phyloP scores from a whole-genome alignment of 2,113 vertebrate species.

The Spilogale gracilis region DNA sequence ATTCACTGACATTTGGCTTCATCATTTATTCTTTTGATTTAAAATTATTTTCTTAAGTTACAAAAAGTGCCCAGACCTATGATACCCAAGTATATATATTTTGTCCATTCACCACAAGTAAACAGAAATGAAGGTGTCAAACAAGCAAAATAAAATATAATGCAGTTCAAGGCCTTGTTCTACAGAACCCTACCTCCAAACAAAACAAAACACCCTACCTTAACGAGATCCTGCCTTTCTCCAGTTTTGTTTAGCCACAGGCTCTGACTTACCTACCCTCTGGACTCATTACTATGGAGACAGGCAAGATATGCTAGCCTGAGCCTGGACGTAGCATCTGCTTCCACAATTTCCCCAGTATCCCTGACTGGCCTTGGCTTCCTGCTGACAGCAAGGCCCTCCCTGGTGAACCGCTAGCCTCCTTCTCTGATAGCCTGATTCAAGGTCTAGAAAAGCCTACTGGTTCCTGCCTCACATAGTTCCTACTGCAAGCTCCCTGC shows the following conservation, averaged over 20 bases:
- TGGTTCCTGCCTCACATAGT: neutral
- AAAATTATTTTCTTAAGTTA: conserved; percentile 1
- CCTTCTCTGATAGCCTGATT: neutral
- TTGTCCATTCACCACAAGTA: neutral
- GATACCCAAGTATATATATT: neutral
- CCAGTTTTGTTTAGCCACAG: neutral
- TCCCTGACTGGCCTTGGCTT: neutral
- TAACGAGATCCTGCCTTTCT: neutral
- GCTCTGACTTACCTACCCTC: neutral
- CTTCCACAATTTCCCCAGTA: neutral
- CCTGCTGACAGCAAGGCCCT: neutral
- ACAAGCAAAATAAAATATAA: neutral
- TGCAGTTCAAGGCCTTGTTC: neutral
- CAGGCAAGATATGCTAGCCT: neutral
- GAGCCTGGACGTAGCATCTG: neutral
- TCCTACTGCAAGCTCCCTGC: neutral
- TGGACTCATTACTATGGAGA: neutral
- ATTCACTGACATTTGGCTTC: neutral
- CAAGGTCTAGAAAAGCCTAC: neutral
- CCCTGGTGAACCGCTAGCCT: neutral
- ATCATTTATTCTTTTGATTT: neutral
- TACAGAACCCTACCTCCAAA: neutral
- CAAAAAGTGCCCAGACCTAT: neutral
- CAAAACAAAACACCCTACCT: neutral
- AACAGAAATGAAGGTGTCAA: conserved; percentile 6